Base-by-base conservation (phyloP, 37 sponge, comb jelly and placozoan species). In the Chondrilla cf. caribensis region DNA sequence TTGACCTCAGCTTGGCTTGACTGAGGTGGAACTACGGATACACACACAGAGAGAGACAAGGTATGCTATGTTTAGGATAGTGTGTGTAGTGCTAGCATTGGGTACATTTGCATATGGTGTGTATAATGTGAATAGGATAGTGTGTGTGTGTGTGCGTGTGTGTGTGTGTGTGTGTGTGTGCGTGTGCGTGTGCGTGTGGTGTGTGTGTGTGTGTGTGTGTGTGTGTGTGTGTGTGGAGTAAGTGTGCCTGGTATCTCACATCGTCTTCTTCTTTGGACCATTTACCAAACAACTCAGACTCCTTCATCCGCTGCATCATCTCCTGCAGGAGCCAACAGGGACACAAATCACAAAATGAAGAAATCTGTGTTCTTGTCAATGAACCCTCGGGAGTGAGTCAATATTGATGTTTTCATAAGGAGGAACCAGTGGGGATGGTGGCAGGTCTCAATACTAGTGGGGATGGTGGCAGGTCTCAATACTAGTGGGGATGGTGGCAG, bases 191-290 rank as follows among this genome's bases (percentile, higher is more conserved):
- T 47, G 51, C 11, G 51, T 47, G 51, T 47, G 51, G 51, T 47
- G 51, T 47, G 51, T 47, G 51, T 47, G 51, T 47, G 51, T n/a
- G 64, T 62, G 29, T 15, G 15, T 62, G 64, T 62, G 29, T 28
- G 29, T 62, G 15, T 62, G 29, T 62, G 64, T 15, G 22, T 62
- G 64, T 62, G 15, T 62, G 64, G 4, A 15, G 6, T 15, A 6
- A 62, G 64, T 29, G 64, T n/a, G 64, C 6, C 11, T 6, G 51
- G 51, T 47, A 11, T 47, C 11, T 29, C 11, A 18, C 35, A 86
- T 89, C 58, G 38, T 96, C 99, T 79, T 99, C 99, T 70, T 99
- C 95, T 32, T 90, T 70, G 57, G 92, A 93, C 99, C 99, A 99
- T 58, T 94, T 92, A 58, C 92, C 94, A 83, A 99, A 99, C 84